Base-by-base conservation (phyloP, 2,797 vertebrate genomes). In the Lepus townsendii region DNA sequence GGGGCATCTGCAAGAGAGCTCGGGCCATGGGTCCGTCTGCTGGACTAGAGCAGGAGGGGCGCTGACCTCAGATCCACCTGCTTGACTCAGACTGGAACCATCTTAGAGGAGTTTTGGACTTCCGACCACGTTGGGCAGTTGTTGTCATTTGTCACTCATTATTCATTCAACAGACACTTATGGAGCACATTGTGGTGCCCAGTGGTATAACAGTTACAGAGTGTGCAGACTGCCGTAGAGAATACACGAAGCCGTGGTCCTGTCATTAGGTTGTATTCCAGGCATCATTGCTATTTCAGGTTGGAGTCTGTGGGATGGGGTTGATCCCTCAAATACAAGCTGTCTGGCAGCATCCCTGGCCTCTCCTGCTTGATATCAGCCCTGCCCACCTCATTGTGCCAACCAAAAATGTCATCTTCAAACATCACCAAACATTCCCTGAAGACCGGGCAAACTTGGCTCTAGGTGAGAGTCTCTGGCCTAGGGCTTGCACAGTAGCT, bases 321-420 rank as follows among this genome's bases (percentile, higher is more conserved):
- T 26, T 42, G 32, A 30, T 14, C 14, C 35, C 22, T 38, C 14
- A 27, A 38, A 24, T 57, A 32, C 0, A 26, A 50, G 42, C 9
- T 69, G 27, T n/a, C 54, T 20, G 38, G 38, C 38, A 63, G 57
- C 62, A 52, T 47, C 30, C 66, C 24, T 72, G 77, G 72, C 3
- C 6, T 82, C 84, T 83, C 32, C 66, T 79, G 42, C 30, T 78
- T 95, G 86, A 90, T 75, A 62, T 83, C 85, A 90, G 78, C 73
- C 92, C 60, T 65, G 60, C 6, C 42, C 26, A 75, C 42, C 47
- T 57, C 3, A 7, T 14, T 54, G n/a, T 63, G 77, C 73, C 60
- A 92, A 77, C 57, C 68, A 66, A 84, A 75, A 24, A 10, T 76
- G 9, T 30, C 78, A 47, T 47, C 42, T 38, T 76, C 47, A 30